Conservation (phyloP, 1,140 invertebrate species). For the Dinoponera quadriceps region DNA sequence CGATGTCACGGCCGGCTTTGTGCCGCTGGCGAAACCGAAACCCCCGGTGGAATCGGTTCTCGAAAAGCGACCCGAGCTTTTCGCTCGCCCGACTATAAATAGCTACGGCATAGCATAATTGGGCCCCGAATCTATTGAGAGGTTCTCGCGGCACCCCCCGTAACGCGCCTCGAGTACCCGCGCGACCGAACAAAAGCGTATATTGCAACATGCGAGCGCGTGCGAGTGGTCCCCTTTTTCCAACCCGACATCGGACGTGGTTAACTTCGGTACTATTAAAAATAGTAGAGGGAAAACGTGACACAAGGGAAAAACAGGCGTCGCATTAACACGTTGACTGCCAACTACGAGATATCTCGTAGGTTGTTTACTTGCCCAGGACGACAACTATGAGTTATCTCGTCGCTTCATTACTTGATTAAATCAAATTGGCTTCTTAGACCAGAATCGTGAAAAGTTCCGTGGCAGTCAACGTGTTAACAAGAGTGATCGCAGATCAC, state of each 20-base stretch:
- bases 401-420: too few species aligned
- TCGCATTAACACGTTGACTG: too few species aligned
- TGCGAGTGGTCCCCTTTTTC: not conserved
- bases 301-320: not conserved
- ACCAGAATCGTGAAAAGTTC: too few species aligned
- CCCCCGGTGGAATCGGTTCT: slow-evolving; percentile 76
- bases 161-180: slow-evolving; percentile 57
- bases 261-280: not conserved
- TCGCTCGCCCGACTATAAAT: slow-evolving; percentile 60
- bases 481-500: not conserved
- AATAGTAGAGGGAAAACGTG: not conserved
- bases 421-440: too few species aligned
- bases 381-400: too few species aligned
- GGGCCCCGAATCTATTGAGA: slow-evolving; percentile 61
- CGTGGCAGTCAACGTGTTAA: too few species aligned
- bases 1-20: slow-evolving; percentile 81
- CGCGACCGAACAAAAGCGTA: slow-evolving; percentile 47
- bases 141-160: slow-evolving; percentile 58
- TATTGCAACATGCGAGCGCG: slow-evolving; percentile 16
- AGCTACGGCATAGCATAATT: slow-evolving; percentile 74
- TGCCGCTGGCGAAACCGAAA: slow-evolving; percentile 74
- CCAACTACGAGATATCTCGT: too few species aligned
- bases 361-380: too few species aligned
- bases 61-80: slow-evolving; percentile 68
- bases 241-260: not conserved